A percentile compares a stretch with the other conserved stretches of the same genome.
These are phyloP conservation scores for Tricholaema leucomelas DNA, from an alignment of 2,113 vertebrate genomes.

Conservation along the genomic window DNA sequence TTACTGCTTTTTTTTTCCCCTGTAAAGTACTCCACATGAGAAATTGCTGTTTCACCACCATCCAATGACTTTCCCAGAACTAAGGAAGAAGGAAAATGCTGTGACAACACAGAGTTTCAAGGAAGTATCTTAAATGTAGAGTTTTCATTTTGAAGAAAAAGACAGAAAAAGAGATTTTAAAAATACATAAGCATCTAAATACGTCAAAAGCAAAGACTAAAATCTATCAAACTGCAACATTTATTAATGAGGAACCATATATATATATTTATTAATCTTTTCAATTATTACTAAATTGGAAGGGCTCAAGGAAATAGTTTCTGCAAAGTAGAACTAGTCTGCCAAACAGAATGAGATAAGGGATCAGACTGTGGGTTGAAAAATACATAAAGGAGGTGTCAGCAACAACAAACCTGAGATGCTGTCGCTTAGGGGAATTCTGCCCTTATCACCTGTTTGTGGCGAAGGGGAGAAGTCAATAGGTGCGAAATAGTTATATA, in stretches of 20 bases:
- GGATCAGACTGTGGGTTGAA: neutral
- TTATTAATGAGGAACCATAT: neutral
- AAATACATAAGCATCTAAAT: neutral
- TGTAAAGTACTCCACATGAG: neutral
- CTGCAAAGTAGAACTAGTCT: neutral
- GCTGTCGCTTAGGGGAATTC: too few species aligned
- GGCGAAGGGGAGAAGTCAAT: too few species aligned
- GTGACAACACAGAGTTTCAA: neutral
- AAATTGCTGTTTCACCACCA: slow-evolving; percentile 16
- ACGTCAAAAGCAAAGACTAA: neutral
- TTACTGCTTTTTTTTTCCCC: neutral
- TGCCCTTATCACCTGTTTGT: too few species aligned
- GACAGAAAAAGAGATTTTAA: neutral
- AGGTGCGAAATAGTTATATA: too few species aligned
- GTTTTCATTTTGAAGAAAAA: neutral
- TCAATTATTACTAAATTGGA: neutral
- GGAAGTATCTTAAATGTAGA: neutral
- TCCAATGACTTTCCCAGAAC: slow-evolving; percentile 23
- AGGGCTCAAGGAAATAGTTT: neutral
- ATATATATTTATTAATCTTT: neutral
- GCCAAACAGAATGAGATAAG: neutral
- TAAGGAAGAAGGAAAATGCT: neutral
- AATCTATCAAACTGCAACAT: neutral
- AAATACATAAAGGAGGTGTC: neutral
- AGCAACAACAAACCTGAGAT: neutral